A percentile compares a stretch with the other conserved stretches of the same genome.
Evolutionary conservation across 1,140 invertebrate species (phyloP).

Genomic region (Drosophila baimaii): DNA sequence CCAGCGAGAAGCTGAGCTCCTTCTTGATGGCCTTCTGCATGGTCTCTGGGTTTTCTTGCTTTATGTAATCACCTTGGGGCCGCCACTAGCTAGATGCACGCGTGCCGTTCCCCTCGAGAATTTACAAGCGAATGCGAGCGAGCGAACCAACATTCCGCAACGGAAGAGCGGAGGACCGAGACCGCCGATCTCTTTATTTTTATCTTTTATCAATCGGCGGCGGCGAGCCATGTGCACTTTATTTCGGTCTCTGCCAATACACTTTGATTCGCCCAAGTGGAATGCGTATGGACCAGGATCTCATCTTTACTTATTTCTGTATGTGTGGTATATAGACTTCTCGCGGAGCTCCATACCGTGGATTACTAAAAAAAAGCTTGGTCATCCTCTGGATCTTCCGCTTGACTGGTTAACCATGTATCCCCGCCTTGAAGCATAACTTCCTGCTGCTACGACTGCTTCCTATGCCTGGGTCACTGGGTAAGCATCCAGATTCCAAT

Average conservation of each 20-base stretch:
- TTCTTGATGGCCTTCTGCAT: constrained; percentile 75
- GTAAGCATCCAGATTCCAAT: too few species aligned
- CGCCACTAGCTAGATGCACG: constrained; percentile 49
- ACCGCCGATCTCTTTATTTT: constrained; percentile 70
- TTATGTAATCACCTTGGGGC: constrained; percentile 78
- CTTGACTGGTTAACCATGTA: too few species aligned
- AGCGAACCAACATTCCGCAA: constrained; percentile 57
- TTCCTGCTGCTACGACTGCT: too few species aligned
- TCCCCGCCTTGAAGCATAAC: background rate
- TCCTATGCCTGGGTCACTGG: too few species aligned
- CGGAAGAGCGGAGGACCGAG: constrained; percentile 29
- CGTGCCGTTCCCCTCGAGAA: constrained; percentile 68
- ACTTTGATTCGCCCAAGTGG: constrained; percentile 43
- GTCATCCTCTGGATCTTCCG: background rate
- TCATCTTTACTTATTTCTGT: too few species aligned
- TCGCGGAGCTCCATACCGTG: too few species aligned
- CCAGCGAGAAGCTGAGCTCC: constrained; percentile 75
- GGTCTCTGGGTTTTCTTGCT: constrained; percentile 28
- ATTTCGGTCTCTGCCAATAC: constrained; percentile 72
- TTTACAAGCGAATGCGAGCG: constrained; percentile 76
- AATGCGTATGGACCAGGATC: constrained; percentile 20
- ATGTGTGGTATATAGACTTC: too few species aligned
- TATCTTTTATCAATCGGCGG: constrained; percentile 78
- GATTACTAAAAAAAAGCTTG: too few species aligned
- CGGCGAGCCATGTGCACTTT: constrained; percentile 65